Evolutionary conservation across 2,888 invertebrate genomes (phyloP), one percentile per base, ranked within the genome.

Genomic region (Drosophila greeni): DNA sequence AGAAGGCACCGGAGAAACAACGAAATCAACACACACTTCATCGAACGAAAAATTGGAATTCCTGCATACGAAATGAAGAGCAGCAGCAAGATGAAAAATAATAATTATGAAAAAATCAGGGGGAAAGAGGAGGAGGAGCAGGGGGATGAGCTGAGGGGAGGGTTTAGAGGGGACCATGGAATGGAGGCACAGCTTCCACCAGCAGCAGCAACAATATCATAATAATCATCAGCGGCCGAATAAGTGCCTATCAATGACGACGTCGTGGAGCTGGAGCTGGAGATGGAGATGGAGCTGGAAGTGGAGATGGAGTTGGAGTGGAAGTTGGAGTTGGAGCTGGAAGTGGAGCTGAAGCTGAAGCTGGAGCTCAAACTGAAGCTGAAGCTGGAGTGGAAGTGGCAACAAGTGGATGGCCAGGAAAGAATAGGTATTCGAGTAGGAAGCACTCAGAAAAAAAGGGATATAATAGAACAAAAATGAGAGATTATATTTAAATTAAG

Each of bases 11-110:
- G n/a, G n/a, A 20, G 8, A 23, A 24, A 11, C 42, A 42, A 42
- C 80, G 76, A 83, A 82, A 75, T 80, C 83, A 85, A 84, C 84
- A 85, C 83, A 80, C 80, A 84, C 83, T 77, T 83, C 76, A 81
- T 78, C 75, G 82, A 84, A 78, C 81, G 83, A 84, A 85, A 81
- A 84, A 84, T 85, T 83, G 81, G 85, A 85, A 84, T 84, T 84
- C 84, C 84, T 84, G 85, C 85, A 83, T 83, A 84, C 59, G 76
- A 84, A 85, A 84, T 84, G 85, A 82, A 71, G 82, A 80, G 65
- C 77, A 36, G 65, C 77, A 36, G 64, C 69, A 81, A 83, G 82
- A 78, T 84, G 73, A 72, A 82, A 81, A 82, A 80, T 84, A 80
- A 81, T 80, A 81, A 81, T 83, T 81, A 83, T 81, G 76, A 81